These are phyloP conservation scores for Mesoclemmys tuberculata DNA, from an alignment of 2,113 vertebrate genomes.

Conservation along the genomic window DNA sequence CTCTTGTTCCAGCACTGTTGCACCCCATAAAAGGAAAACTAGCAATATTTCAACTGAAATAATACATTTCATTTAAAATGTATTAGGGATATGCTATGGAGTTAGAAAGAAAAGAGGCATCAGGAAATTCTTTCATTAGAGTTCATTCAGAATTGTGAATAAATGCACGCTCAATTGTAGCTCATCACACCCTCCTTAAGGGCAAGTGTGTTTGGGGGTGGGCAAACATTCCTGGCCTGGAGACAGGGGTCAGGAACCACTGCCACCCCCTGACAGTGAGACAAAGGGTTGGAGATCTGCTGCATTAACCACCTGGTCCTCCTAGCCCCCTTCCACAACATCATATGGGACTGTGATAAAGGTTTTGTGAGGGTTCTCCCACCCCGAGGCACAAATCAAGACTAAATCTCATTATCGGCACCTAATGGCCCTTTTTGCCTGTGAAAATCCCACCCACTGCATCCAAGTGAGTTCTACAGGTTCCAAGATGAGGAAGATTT, in stretches of 20 bases:
- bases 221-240: not conserved
- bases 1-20: conserved; percentile 25
- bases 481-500: not conserved
- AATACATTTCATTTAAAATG: conserved; percentile 60
- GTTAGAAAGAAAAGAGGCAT: conserved; percentile 63
- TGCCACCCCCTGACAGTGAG: not conserved
- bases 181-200: not conserved
- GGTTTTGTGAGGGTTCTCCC: not conserved
- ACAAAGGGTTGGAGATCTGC: not conserved
- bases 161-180: conserved; percentile 68
- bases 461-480: not conserved
- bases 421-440: not conserved
- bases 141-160: conserved; percentile 65
- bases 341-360: not conserved
- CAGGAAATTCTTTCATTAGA: conserved; percentile 72
- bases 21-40: conserved; percentile 25
- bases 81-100: conserved; percentile 43
- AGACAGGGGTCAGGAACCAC: not conserved
- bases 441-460: not conserved
- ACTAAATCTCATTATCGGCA: not conserved
- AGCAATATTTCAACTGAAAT: conserved; percentile 60
- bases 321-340: not conserved
- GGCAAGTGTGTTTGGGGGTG: not conserved
- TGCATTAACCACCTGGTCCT: not conserved
- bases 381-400: not conserved